Base-by-base conservation (phyloP, 2,797 vertebrate genomes). In the Oreortyx pictus region DNA sequence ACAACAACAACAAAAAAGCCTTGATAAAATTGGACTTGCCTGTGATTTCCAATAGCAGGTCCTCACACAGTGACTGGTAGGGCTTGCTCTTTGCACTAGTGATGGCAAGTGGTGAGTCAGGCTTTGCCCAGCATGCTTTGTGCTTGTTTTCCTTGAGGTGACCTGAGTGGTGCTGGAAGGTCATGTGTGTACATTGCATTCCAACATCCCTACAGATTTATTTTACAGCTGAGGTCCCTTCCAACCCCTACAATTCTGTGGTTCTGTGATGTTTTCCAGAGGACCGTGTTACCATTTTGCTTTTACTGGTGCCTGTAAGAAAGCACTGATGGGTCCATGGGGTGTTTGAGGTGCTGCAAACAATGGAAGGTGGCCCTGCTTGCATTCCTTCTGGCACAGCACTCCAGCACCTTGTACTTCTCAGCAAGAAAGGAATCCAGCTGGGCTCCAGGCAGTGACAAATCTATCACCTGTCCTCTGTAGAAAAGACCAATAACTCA, bases 111-210 rank as follows among this genome's bases (percentile, higher is more conserved):
- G 50, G 47, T 1, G 11, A 61, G 35, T 27, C 2, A 3, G 44
- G 29, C 15, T 37, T 35, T 17, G 7, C 29, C 49, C 7, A 19
- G 25, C 27, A 47, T 3, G 17, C 73, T 72, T 27, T 80, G n/a
- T 14, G 29, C 41, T 11, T 50, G 8, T 13, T 93, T 49, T 20
- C 86, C 84, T 73, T 67, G 64, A 79, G 71, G 14, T 68, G 49
- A 57, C 72, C 75, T 71, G 39, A n/a, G 35, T 1, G 3, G 11
- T 22, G 37, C 23, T 83, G 54, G 33, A n/a, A 61, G 41, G 37
- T 37, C 80, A 5, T 1, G 0, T 0, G 8, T 23, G 14, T 14
- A 68, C 49, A 41, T 0, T 37, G 13, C 7, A 52, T 74, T 19
- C 17, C 33, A 5, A 3, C 11, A 43, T 22, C 43, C 61, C 47